These are phyloP conservation scores for Rhamnusium bicolor DNA, from an alignment of 2,888 invertebrate species.

Conservation along the genomic window DNA sequence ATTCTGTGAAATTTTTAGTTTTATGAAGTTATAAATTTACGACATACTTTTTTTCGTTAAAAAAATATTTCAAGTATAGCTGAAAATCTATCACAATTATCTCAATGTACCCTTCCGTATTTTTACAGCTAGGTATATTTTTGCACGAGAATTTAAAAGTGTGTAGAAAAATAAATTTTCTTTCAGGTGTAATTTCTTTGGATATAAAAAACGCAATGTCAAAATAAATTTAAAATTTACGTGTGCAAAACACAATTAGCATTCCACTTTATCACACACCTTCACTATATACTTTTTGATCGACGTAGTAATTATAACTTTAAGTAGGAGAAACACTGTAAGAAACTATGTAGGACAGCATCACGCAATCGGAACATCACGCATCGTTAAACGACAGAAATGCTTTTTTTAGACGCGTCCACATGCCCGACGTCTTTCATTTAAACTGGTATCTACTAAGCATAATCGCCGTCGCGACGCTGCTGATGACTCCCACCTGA, in stretches of 20 bases:
- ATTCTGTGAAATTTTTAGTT: too few relatives aligned
- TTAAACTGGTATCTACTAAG: conserved; percentile 58
- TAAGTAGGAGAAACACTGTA: conserved; percentile 7
- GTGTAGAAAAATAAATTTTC: too few relatives aligned
- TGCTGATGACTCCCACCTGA: conserved; percentile 51
- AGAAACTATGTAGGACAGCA: conserved; percentile 13
- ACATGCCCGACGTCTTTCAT: conserved; percentile 55
- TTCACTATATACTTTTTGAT: conserved; percentile 4
- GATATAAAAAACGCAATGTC: too few relatives aligned
- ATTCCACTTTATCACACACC: conserved; percentile 23
- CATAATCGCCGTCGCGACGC: conserved; percentile 56
- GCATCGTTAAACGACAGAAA: conserved; percentile 33
- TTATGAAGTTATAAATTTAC: too few relatives aligned
- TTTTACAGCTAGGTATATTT: too few relatives aligned
- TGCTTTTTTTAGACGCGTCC: conserved; percentile 54
- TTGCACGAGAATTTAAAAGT: too few relatives aligned
- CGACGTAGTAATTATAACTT: background rate
- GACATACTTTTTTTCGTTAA: too few relatives aligned
- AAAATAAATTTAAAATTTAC: background rate
- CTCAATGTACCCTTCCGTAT: too few relatives aligned
- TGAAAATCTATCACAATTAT: too few relatives aligned
- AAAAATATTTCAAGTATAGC: too few relatives aligned
- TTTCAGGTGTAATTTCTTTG: too few relatives aligned
- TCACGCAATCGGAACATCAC: conserved; percentile 40
- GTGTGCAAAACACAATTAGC: conserved; percentile 2